Conservation (phyloP, 2,888 invertebrate species). For the Pristionchus mayeri region DNA sequence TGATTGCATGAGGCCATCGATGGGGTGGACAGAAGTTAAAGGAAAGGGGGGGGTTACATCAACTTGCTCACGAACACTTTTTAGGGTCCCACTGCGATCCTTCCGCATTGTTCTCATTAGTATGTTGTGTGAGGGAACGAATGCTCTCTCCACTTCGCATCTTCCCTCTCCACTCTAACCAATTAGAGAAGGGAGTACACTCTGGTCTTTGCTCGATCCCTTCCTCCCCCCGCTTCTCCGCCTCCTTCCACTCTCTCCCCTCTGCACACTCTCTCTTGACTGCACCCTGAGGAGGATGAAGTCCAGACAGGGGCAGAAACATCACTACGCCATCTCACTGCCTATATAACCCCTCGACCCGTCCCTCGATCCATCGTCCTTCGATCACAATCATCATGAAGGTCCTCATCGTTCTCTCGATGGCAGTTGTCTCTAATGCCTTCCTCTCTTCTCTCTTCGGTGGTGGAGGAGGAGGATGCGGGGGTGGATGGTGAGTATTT, state of each 20-base stretch:
- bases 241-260: background rate
- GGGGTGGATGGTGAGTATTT: constrained; percentile 33
- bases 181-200: background rate
- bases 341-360: background rate
- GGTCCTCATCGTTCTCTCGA: constrained; percentile 34
- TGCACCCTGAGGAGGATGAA: background rate
- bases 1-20: no score
- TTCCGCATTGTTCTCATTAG: constrained; percentile 30
- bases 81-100: background rate
- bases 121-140: no score
- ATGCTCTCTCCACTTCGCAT: background rate
- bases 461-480: constrained; percentile 44
- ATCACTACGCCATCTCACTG: background rate
- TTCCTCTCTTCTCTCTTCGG: constrained; percentile 42
- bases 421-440: constrained; percentile 16
- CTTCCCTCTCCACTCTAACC: background rate
- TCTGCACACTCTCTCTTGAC: background rate
- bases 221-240: background rate
- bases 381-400: constrained; percentile 77
- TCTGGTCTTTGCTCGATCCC: background rate
- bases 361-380: background rate
- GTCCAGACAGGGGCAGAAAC: background rate
- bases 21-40: no score
- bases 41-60: no score
- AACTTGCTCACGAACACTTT: background rate